A percentile compares a stretch with the other conserved stretches of the same genome.
phyloP scores from a whole-genome alignment of 2,113 vertebrate species.

The Amphiprion ocellaris region DNA sequence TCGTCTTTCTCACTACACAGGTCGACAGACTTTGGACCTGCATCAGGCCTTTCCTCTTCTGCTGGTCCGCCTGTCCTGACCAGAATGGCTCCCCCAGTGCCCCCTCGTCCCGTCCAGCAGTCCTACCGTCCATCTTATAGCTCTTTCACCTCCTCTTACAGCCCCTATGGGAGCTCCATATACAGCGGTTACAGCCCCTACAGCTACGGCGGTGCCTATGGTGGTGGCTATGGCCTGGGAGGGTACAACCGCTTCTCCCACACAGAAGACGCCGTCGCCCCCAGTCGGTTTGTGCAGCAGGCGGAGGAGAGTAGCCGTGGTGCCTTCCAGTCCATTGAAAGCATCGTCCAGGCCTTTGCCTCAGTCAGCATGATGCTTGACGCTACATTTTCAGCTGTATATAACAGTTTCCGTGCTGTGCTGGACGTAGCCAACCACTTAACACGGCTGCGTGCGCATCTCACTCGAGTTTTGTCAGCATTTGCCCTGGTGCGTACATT shows the following conservation, averaged over 20 bases:
- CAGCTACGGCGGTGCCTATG: constrained; percentile 87
- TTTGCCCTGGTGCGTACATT: constrained; percentile 96
- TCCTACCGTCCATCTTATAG: constrained; percentile 90
- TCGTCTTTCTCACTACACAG: constrained; percentile 70
- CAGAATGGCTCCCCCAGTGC: constrained; percentile 90
- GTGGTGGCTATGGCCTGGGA: constrained; percentile 77
- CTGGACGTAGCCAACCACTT: constrained; percentile 98
- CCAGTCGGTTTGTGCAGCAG: constrained; percentile 96
- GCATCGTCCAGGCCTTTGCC: constrained; percentile 96
- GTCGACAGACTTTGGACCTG: constrained; percentile 87
- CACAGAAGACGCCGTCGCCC: constrained; percentile 86
- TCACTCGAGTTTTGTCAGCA: constrained; percentile 95
- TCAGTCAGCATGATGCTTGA: constrained; percentile 99
- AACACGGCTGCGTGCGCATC: constrained; percentile 93
- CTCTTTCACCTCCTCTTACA: constrained; percentile 89
- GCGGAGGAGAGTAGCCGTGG: constrained; percentile 98
- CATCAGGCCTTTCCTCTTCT: constrained; percentile 76
- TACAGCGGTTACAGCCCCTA: constrained; percentile 82
- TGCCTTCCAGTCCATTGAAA: constrained; percentile 98
- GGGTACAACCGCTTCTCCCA: constrained; percentile 89
- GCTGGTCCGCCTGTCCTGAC: constrained; percentile 86
- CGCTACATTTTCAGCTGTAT: constrained; percentile 97
- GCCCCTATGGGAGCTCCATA: constrained; percentile 84
- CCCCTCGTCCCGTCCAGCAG: constrained; percentile 91
- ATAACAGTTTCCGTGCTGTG: constrained; percentile 98